A percentile compares a stretch with the other conserved stretches of the same genome.
Conservation (phyloP, 2,888 invertebrate species). For the Pachydiplax longipennis region DNA sequence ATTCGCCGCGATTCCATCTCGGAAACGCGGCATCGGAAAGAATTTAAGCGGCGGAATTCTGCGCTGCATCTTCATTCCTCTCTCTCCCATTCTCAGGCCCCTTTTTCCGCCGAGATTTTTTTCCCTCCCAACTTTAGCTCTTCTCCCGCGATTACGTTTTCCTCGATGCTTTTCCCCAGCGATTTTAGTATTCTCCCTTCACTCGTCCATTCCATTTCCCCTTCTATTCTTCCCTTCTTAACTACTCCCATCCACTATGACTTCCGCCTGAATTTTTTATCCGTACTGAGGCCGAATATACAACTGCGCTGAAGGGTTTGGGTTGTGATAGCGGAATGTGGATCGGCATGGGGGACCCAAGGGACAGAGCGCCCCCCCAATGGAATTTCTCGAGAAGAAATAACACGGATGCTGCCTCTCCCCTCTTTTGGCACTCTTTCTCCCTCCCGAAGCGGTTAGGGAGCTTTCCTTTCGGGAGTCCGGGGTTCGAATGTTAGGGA, state of each 20-base stretch:
- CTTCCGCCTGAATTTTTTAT: constrained; percentile 17
- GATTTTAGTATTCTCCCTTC: background rate
- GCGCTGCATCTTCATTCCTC: background rate
- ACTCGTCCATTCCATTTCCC: background rate
- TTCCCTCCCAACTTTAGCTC: background rate
- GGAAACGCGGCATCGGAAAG: background rate
- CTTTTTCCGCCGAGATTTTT: background rate
- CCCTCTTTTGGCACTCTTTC: background rate
- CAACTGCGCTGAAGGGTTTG: background rate
- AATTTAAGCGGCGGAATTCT: background rate
- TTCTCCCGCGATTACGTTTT: background rate
- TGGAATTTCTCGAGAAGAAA: background rate
- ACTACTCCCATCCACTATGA: background rate
- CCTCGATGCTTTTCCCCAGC: background rate
- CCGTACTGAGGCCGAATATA: background rate
- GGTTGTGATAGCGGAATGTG: background rate
- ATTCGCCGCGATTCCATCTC: no score
- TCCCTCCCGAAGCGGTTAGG: no score
- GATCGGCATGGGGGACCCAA: background rate
- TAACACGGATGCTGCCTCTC: background rate
- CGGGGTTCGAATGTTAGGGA: no score
- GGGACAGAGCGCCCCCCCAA: background rate
- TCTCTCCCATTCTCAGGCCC: background rate
- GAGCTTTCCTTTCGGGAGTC: no score
- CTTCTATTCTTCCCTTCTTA: background rate